A percentile compares a stretch with the other conserved stretches of the same genome.
Evolutionary conservation across 64 coral and sea anemone species (phyloP).

Genomic region (Actinia tenebrosa): DNA sequence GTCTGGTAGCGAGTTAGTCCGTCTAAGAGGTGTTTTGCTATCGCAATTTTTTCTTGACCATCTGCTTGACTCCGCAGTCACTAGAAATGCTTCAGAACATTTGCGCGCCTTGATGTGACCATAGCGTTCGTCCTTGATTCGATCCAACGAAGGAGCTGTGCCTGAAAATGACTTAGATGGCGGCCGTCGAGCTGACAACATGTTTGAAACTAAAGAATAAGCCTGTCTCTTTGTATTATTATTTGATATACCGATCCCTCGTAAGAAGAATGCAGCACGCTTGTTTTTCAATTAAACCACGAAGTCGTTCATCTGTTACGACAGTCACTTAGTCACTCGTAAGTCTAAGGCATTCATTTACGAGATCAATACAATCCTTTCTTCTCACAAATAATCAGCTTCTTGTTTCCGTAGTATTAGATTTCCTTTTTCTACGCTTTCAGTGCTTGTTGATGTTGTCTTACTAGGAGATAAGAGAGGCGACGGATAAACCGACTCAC

Average conservation of each 20-base stretch:
- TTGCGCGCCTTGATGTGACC: slow-evolving; percentile 41
- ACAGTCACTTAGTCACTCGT: not conserved
- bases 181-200: slow-evolving; percentile 10
- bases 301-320: not conserved
- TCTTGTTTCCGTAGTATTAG: not conserved
- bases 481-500: not conserved
- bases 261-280: not conserved
- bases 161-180: slow-evolving; percentile 51
- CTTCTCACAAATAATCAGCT: not conserved
- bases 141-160: slow-evolving; percentile 53
- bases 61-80: slow-evolving; percentile 17
- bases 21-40: slow-evolving; percentile 20
- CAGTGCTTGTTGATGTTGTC: not conserved
- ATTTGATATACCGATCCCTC: not conserved
- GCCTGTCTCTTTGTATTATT: not conserved
- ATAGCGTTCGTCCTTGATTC: slow-evolving; percentile 48
- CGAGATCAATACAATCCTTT: not conserved
- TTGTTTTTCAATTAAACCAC: not conserved
- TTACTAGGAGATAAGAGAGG: not conserved
- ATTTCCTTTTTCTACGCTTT: not conserved
- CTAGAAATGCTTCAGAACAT: slow-evolving; percentile 38
- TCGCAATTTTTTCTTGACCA: not conserved
- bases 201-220: not conserved
- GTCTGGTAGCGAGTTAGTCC: slow-evolving; percentile 66
- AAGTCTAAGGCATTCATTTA: not conserved